Evolutionary conservation across 2,888 invertebrate species (phyloP).

Genomic region (Listrodromus nycthemerus): DNA sequence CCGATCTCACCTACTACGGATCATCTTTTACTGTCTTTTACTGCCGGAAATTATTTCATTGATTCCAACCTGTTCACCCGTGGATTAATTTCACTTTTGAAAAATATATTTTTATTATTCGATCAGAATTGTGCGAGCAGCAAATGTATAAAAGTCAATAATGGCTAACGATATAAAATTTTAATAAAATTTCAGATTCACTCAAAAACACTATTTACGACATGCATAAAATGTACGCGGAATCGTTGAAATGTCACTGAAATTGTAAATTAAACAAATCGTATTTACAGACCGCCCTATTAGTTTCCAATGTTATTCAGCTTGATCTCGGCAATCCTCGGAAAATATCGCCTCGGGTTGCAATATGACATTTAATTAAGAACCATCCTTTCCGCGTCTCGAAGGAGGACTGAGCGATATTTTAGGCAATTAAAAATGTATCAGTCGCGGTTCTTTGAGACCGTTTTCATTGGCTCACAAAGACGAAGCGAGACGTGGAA

Average conservation of each 20-base stretch:
- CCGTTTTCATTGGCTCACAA: slow-evolving; percentile 57
- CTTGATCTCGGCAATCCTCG: slow-evolving; percentile 12
- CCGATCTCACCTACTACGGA: neutral
- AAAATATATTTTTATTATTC: too few species aligned
- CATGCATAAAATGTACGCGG: too few species aligned
- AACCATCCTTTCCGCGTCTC: slow-evolving; percentile 69
- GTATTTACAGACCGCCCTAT: too few species aligned
- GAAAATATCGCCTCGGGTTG: slow-evolving; percentile 71
- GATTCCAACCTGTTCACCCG: too few species aligned
- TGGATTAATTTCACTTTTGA: too few species aligned
- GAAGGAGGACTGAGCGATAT: slow-evolving; percentile 79
- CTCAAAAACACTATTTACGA: too few species aligned
- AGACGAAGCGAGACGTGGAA: slow-evolving; percentile 40
- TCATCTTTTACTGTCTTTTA: neutral
- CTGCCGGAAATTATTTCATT: too few species aligned
- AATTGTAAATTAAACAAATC: too few species aligned
- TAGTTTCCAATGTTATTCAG: slow-evolving; percentile 3
- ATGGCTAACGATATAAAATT: too few species aligned
- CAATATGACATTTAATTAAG: slow-evolving; percentile 84
- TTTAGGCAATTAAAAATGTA: slow-evolving; percentile 84
- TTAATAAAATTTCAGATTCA: too few species aligned
- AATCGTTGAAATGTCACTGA: too few species aligned
- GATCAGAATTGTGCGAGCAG: neutral
- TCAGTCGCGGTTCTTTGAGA: slow-evolving; percentile 83
- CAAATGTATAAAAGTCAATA: too few species aligned